phyloP scores from a whole-genome alignment of 2,797 vertebrate genomes.

The Melanitta fusca region DNA sequence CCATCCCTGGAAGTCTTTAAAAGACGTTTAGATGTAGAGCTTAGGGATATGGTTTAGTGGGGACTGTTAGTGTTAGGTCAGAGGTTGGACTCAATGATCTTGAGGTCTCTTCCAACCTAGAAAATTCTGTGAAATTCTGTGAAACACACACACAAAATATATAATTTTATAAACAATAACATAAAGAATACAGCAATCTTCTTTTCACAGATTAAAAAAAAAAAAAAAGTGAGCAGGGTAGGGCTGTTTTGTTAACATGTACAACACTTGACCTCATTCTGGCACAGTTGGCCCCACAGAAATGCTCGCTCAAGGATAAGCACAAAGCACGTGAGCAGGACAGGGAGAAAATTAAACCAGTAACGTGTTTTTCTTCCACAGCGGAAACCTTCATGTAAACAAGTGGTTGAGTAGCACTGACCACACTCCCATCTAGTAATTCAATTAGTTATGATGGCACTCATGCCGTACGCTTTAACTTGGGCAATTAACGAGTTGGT shows the following conservation, averaged over 20 bases:
- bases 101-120: too few species aligned
- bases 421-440: not conserved
- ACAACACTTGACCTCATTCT: not conserved
- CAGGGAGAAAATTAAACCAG: not conserved
- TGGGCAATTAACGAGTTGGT: not conserved
- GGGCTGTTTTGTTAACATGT: not conserved
- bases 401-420: not conserved
- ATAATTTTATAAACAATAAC: not conserved
- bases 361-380: accelerated
- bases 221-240: not conserved
- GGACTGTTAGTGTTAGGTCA: too few species aligned
- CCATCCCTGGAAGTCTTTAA: too few species aligned
- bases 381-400: not conserved
- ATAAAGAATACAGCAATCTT: not conserved
- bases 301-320: not conserved
- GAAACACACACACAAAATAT: not conserved
- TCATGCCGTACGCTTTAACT: not conserved
- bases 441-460: not conserved
- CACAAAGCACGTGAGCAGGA: not conserved
- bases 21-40: too few species aligned
- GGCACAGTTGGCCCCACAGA: accelerated
- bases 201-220: not conserved
- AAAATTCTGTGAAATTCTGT: too few species aligned
- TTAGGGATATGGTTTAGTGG: too few species aligned
- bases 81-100: too few species aligned